Evolutionary conservation across 2,113 vertebrate species (phyloP), one percentile per base, ranked within the genome.

Genomic region (Semicossyphus pulcher): DNA sequence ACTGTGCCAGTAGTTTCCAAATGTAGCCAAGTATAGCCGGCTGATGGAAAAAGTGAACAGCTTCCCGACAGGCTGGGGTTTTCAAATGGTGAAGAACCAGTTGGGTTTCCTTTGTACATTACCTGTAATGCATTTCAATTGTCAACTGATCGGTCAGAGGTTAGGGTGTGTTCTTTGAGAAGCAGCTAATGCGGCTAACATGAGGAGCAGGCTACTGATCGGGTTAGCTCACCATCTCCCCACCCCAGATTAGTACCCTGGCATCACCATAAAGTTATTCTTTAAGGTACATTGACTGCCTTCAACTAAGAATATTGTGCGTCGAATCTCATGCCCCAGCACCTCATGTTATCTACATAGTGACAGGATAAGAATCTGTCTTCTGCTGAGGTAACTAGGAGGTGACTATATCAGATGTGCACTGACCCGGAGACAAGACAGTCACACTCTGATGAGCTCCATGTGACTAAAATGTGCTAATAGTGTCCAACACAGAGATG

Each of bases 401-500:
- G 61, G 63, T 72, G 66, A 76, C 64, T 76, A 42, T 76, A 64
- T 83, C 67, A 76, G n/a, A 65, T 47, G 53, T 70, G 62, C 58
- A 44, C 29, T 68, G 53, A 67, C 44, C 60, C 56, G 45, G 54
- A 70, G 61, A 68, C 47, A 91, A 92, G 89, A 78, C 89, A 93
- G 94, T 93, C 93, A 94, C 91, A 62, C 68, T 76, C 45, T 66
- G 56, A 79, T 75, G 77, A 77, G 42, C 37, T 45, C 45, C 47
- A 68, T 72, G 72, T 72, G 81, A 86, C 76, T 78, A 41, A 70
- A 80, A 42, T 28, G 23, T 48, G 34, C 36, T 64, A 63, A 64
- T 39, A 41, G 34, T 63, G 59, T 71, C 28, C 29, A 45, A 59
- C 39, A 58, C 14, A 57, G 12, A 75, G 26, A 7, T 48, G 15